Evolutionary conservation across 2,888 invertebrate species (phyloP).

Genomic region (Tetragonula carbonaria): DNA sequence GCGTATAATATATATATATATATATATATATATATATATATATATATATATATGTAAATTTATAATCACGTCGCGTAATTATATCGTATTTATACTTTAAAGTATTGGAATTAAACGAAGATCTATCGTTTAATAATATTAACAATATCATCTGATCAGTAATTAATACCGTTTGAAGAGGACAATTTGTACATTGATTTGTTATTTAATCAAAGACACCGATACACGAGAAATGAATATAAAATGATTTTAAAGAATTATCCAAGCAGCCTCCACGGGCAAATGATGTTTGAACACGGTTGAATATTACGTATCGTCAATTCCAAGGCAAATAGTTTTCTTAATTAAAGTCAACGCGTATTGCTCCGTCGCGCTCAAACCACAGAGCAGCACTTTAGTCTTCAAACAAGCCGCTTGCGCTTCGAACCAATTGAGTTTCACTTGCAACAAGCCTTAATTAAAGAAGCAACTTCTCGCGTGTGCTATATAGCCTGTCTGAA

Average conservation of each 20-base stretch:
- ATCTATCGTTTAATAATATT: too few relatives aligned
- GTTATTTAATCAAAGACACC: background rate
- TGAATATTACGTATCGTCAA: too few relatives aligned
- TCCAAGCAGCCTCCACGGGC: background rate
- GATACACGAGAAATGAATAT: background rate
- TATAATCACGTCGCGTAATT: too few relatives aligned
- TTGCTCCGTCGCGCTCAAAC: background rate
- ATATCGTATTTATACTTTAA: too few relatives aligned
- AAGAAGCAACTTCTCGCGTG: constrained; percentile 4
- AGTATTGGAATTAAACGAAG: too few relatives aligned
- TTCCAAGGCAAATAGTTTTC: background rate
- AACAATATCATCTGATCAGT: background rate
- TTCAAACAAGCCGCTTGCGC: constrained; percentile 1
- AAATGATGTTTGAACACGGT: background rate
- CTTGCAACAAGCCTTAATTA: constrained; percentile 26
- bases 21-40: too few relatives aligned
- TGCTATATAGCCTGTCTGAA: background rate
- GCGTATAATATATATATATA: too few relatives aligned
- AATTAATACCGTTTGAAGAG: background rate
- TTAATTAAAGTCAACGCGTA: constrained; percentile 5
- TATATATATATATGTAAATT: too few relatives aligned
- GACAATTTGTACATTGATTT: background rate
- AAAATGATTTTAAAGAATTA: background rate
- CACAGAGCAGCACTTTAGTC: background rate
- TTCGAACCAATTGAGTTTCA: constrained; percentile 24